Base-by-base conservation (phyloP, 2,113 vertebrate genomes). In the Mormyrus iriodes region DNA sequence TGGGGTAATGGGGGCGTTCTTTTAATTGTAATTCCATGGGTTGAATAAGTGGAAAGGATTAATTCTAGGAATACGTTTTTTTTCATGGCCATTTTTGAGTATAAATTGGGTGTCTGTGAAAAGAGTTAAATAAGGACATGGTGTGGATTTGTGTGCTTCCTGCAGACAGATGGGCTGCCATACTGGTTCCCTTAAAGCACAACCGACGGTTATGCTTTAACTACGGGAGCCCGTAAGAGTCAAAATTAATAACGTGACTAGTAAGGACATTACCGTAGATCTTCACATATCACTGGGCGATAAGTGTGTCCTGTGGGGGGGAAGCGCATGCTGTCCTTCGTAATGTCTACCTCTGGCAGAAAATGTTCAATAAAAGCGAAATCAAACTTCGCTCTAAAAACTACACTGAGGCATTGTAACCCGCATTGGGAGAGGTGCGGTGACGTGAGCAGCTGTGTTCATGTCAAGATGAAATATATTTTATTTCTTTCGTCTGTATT, bases 1-100 rank as follows among this genome's bases (percentile, higher is more conserved):
- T 79, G 73, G 73, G 73, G 73, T 79, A 42, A 79, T 79, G 73
- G 39, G 15, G 73, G 73, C 73, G 35, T 17, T 79, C 13, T 42
- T 79, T 79, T 79, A 79, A 79, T 79, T 79, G 73, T 79, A 79
- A 35, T 79, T 79, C 73, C 35, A 42, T 42, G 35, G 73, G 35
- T 79, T 79, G 73, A 42, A 79, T 39, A 79, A 79, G 35, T 79
- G 73, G 73, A 79, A 79, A 79, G 73, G 73, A 39, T 42, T 79
- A 79, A 79, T 79, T 42, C 17, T 79, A 17, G 42, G 35, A 79
- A 79, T 79, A 42, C 2, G 73, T 42, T 79, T 79, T 58, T n/a
- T 58, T 76, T 76, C 69, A 76, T 31, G 69, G 69, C 31, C 31
- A 39, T 76, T 76, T 19, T 79, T 42, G 31, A 79, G 35, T 79